A percentile compares a stretch with the other conserved stretches of the same genome.
These are phyloP conservation scores for Mesopsocus fuscifrons DNA, from an alignment of 2,888 invertebrate species.

Conservation along the genomic window DNA sequence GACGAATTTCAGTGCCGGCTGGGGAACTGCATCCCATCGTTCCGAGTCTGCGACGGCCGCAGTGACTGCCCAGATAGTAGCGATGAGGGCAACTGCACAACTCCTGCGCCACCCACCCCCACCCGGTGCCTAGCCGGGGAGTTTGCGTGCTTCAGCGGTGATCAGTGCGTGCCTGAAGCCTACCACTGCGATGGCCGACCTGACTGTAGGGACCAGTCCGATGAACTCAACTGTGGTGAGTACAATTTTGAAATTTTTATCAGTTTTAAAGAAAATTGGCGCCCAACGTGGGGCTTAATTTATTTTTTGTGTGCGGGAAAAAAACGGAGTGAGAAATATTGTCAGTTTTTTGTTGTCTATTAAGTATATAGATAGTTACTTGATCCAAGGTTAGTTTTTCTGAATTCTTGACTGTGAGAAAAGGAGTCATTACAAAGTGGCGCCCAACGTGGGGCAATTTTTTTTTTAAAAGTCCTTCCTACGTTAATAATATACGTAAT, in stretches of 20 bases:
- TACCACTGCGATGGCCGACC: constrained; percentile 29
- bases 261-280: constrained; percentile 1
- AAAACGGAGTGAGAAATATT: too few species aligned
- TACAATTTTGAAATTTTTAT: constrained; percentile 13
- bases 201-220: constrained; percentile 24
- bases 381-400: constrained; percentile 6
- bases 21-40: constrained; percentile 36
- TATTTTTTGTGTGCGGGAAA: too few species aligned
- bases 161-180: constrained; percentile 25
- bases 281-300: too few species aligned
- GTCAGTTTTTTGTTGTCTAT: neutral
- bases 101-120: constrained; percentile 16
- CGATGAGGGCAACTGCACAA: constrained; percentile 20
- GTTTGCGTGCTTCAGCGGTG: constrained; percentile 24
- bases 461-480: too few species aligned
- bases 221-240: constrained; percentile 24
- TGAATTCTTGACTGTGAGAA: too few species aligned
- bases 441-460: too few species aligned
- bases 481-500: too few species aligned
- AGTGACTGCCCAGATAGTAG: constrained; percentile 28
- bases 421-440: too few species aligned
- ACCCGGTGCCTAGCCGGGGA: constrained; percentile 23
- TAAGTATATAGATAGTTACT: constrained; percentile 8
- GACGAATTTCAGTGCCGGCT: constrained; percentile 48
- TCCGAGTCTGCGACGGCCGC: constrained; percentile 27